Percentiles rank a stretch among this genome's conserved stretches.
Conservation (phyloP, 2,797 vertebrate species). For the Mus minutoides region DNA sequence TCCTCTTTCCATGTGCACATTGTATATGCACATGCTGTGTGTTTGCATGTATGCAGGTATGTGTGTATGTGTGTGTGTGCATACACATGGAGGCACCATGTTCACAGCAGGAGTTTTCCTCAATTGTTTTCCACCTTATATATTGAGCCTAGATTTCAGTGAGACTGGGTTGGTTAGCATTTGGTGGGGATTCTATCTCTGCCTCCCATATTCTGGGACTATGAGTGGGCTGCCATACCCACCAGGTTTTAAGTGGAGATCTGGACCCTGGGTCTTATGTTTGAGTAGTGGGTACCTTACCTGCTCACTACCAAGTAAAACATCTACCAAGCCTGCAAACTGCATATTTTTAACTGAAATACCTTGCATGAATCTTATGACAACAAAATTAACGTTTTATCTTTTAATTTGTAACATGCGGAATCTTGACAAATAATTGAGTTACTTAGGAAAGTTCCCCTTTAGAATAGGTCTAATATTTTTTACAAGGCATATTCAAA, state of each 20-base stretch:
- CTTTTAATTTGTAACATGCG: slow-evolving; percentile 33
- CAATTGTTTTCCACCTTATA: not conserved
- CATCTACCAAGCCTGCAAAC: not conserved
- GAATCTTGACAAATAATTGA: slow-evolving; percentile 22
- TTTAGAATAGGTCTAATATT: not conserved
- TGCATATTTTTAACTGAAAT: slow-evolving; percentile 20
- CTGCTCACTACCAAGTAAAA: not conserved
- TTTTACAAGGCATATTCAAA: slow-evolving; percentile 33
- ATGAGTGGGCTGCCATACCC: not conserved
- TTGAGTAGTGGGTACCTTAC: not conserved
- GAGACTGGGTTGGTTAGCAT: not conserved
- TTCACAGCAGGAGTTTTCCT: not conserved
- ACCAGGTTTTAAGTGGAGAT: not conserved
- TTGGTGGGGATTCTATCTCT: not conserved
- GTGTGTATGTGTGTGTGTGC: not conserved
- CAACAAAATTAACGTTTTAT: not conserved
- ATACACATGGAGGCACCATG: not conserved
- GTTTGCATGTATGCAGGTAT: not conserved
- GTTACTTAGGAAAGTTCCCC: not conserved
- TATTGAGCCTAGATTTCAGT: not conserved
- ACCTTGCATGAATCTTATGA: not conserved
- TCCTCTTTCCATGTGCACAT: not conserved
- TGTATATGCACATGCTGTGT: not conserved
- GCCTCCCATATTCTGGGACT: not conserved
- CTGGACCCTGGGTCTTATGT: not conserved